Evolutionary conservation across 2,888 invertebrate genomes (phyloP), one percentile per base, ranked within the genome.

Genomic region (Arctia plantaginis): DNA sequence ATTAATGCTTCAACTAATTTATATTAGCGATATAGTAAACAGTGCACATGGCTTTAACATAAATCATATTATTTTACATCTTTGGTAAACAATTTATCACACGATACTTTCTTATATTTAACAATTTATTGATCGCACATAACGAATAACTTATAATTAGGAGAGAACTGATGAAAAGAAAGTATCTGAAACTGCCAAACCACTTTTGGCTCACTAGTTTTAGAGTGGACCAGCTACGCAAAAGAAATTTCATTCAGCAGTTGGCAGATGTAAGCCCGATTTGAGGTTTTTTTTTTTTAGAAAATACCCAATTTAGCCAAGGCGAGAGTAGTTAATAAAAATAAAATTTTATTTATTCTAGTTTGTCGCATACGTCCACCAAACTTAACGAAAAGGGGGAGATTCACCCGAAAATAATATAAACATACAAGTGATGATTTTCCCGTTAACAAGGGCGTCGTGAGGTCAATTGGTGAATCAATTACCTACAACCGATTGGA

Each of bases 1-100:
- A 51, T 72, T 66, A 84, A 89, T 91, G 90, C 90, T 88, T 91
- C 83, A 87, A 87, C 89, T 91, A 92, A 88, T 86, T 88, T 84
- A 80, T 85, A 84, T 84, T 79, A 82, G 76, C 79, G 76, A 77
- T 75, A 72, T 77, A 83, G 77, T 79, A 66, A 78, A 80, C 74
- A 75, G 75, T 73, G 74, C 76, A 77, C 69, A 27, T 69, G 75
- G 65, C 84, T 73, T 74, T 71, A 79, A 80, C 69, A 81, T 77
- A 75, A 75, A 59, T 79, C 86, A 82, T 82, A 86, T 77, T 83
- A 80, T 79, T 71, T 66, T 82, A 83, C 80, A 86, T 82, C 83
- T 83, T 86, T 83, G 77, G 82, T 80, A 78, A 55, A 71, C 64
- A 78, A 65, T 75, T 55, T 76, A 79, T 75, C 78, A 82, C 75